Evolutionary conservation across 2,888 invertebrate species (phyloP).

Genomic region (Rhagophthalmus giganteus): DNA sequence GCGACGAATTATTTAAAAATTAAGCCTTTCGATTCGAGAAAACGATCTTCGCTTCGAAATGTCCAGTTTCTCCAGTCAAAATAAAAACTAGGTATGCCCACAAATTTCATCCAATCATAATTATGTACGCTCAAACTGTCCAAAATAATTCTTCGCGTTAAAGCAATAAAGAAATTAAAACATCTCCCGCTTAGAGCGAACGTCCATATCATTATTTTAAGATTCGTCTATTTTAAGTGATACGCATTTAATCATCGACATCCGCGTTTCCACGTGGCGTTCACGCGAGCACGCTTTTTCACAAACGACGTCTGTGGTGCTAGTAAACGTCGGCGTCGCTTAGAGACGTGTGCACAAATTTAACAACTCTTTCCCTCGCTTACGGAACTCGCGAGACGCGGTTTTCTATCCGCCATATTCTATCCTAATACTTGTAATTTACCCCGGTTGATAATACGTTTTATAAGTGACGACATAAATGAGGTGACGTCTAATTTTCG

Average conservation of each 20-base stretch:
- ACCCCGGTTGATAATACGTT: not conserved
- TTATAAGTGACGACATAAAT: not conserved
- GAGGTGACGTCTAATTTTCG: not conserved
- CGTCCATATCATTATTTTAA: slow-evolving; percentile 42
- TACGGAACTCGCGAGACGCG: slow-evolving; percentile 26
- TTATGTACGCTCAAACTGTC: too few relatives aligned
- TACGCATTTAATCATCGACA: slow-evolving; percentile 13
- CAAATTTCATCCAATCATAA: slow-evolving; percentile 20
- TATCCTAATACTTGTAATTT: slow-evolving; percentile 4
- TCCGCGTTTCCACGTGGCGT: not conserved
- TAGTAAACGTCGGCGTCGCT: slow-evolving; percentile 20
- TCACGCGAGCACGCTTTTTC: slow-evolving; percentile 11
- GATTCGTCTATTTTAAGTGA: slow-evolving; percentile 41
- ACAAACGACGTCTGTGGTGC: slow-evolving; percentile 29
- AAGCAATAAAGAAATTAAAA: slow-evolving; percentile 26
- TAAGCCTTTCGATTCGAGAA: too few relatives aligned
- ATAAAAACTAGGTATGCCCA: too few relatives aligned
- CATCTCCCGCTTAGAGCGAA: slow-evolving; percentile 26
- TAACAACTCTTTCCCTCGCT: slow-evolving; percentile 38
- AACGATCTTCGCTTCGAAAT: too few relatives aligned
- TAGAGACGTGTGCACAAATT: slow-evolving; percentile 38
- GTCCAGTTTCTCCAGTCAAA: too few relatives aligned
- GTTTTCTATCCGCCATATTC: slow-evolving; percentile 37
- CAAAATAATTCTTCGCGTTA: slow-evolving; percentile 1
- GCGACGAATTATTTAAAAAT: too few relatives aligned